Evolutionary conservation across 2,113 vertebrate genomes (phyloP), one percentile per base, ranked within the genome.

Genomic region (Turdus rufiventris): DNA sequence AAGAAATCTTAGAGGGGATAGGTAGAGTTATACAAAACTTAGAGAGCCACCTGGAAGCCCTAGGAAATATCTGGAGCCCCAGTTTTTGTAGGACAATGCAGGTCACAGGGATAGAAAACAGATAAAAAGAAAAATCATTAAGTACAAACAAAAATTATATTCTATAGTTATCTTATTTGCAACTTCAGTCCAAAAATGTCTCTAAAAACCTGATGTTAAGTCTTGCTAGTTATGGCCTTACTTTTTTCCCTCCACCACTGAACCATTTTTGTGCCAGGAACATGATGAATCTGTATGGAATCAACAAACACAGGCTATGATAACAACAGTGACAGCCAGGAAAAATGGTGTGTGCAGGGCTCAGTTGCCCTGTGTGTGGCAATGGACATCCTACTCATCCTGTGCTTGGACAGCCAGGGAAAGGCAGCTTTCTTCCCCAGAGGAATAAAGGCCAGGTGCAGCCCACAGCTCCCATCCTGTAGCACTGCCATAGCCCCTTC

Each of bases 1-100:
- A 94, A 93, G 85, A 94, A 95, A 94, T 93, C 83, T 91, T 88
- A 92, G 82, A 94, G 56, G 43, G 82, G 47, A 72, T 86, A 96
- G 54, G 68, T 92, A 94, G 56, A 94, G 72, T 88, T 56, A 85
- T 57, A 81, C 36, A 88, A 73, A 92, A 93, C 25, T 80, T 90
- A 54, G 14, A 26, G 17, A 93, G 53, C 92, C 94, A 94, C 92
- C 94, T 94, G 95, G 79, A 96, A 88, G 63, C 14, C 33, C 76
- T 71, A 62, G 60, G 11, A 93, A 94, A 80, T 65, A 25, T 90
- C 79, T 83, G 48, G 54, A 94, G 56, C 7, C 47, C 38, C 29
- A 71, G 12, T 31, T 86, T 58, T 65, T 70, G 33, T 31, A 80
- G 63, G 60, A 76, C 9, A 92, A 66, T 63, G 5, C 31, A 92